A percentile compares a stretch with the other conserved stretches of the same genome.
phyloP scores from a whole-genome alignment of 2,113 vertebrate species.

The Columba livia region DNA sequence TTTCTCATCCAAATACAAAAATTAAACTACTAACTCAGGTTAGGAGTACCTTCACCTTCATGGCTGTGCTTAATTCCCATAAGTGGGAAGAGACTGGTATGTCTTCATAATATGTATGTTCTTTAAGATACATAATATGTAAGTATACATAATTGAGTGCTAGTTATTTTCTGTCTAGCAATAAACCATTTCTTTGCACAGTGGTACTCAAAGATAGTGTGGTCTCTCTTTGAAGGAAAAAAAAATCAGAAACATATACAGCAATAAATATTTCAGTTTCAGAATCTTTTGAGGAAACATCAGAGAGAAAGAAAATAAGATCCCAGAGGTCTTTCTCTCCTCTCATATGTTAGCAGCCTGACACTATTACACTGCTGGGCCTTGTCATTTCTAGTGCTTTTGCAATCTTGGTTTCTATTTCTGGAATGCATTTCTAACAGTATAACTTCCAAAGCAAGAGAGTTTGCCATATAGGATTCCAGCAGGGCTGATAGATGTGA shows the following conservation, averaged over 20 bases:
- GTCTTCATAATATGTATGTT: background rate
- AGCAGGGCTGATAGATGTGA: background rate
- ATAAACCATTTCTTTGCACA: background rate
- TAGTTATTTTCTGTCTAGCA: background rate
- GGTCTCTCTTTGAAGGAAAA: background rate
- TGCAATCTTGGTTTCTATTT: background rate
- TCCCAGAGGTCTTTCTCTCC: background rate
- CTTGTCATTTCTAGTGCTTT: background rate
- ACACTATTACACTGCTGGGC: background rate
- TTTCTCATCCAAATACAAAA: background rate
- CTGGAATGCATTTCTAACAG: background rate
- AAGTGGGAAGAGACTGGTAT: background rate
- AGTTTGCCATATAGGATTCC: background rate
- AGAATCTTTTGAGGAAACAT: conserved; percentile 10
- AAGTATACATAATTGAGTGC: background rate
- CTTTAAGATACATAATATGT: background rate
- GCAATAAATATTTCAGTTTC: conserved; percentile 38
- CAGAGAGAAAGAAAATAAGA: conserved; percentile 14
- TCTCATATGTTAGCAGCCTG: background rate
- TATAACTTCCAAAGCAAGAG: background rate
- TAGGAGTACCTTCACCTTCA: background rate
- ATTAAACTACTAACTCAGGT: background rate
- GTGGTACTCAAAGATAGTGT: background rate
- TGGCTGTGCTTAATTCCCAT: background rate
- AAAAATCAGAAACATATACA: background rate